A percentile compares a stretch with the other conserved stretches of the same genome.
Evolutionary conservation across 2,888 invertebrate genomes (phyloP).

Genomic region (Callinectes sapidus): DNA sequence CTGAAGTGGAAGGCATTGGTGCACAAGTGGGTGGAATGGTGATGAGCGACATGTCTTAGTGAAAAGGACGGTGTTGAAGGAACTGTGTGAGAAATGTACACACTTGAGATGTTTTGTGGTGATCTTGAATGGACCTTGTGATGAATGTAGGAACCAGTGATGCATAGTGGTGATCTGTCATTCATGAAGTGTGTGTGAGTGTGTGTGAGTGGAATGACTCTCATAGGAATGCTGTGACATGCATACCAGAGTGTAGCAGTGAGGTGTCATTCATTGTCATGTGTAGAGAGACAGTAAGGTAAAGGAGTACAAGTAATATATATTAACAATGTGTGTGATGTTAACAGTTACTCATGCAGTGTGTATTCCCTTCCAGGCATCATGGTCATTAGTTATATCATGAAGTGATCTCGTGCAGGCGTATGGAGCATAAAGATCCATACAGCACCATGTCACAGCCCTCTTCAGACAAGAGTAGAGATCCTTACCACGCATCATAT

Average conservation of each 20-base stretch:
- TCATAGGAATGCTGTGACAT: no score
- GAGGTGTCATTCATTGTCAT: background rate
- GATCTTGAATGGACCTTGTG: background rate
- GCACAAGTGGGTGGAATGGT: background rate
- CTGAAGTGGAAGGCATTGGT: no score
- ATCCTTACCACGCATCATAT: constrained; percentile 61
- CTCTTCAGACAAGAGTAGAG: constrained; percentile 61
- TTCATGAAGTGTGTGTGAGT: no score
- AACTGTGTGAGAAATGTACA: background rate
- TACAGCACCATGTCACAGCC: constrained; percentile 68
- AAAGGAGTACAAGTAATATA: background rate
- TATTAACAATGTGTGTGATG: background rate
- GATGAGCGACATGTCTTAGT: background rate
- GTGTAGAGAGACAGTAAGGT: background rate
- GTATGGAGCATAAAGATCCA: constrained; percentile 64
- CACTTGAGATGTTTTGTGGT: background rate
- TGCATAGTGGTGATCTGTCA: no score
- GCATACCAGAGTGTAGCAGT: no score
- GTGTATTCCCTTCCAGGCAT: constrained; percentile 40
- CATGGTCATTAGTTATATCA: constrained; percentile 52
- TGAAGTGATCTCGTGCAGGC: constrained; percentile 55
- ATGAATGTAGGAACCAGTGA: no score
- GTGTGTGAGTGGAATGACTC: no score
- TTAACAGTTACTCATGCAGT: background rate
- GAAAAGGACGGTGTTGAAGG: background rate